A percentile compares a stretch with the other conserved stretches of the same genome.
Evolutionary conservation across 2,888 invertebrate species (phyloP).

Genomic region (Tuta absoluta): DNA sequence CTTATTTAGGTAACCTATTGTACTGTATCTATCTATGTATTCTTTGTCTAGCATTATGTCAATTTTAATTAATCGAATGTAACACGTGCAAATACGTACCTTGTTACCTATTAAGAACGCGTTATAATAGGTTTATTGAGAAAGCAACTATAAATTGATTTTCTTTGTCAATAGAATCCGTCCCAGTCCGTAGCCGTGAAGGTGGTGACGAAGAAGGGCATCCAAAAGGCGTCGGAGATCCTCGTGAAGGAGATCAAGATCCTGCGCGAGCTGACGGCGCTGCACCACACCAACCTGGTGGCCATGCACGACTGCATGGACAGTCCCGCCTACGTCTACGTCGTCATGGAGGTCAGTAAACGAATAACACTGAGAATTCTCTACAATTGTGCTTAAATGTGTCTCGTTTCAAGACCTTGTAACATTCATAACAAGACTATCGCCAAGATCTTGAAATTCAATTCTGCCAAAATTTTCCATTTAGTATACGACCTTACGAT

Average conservation of each 20-base stretch:
- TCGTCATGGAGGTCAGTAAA: constrained; percentile 97
- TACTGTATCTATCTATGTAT: not conserved
- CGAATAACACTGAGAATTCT: not conserved
- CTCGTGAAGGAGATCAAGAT: constrained; percentile 99
- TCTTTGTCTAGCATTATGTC: not conserved
- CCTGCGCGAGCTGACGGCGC: constrained; percentile 96
- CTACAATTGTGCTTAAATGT: not conserved
- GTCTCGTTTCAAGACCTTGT: constrained; percentile 1
- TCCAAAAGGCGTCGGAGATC: constrained; percentile 98
- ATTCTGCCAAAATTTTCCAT: not conserved
- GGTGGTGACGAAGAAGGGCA: constrained; percentile 98
- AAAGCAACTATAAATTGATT: not conserved
- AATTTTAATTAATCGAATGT: too few relatives aligned
- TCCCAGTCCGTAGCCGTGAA: constrained; percentile 97
- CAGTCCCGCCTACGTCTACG: constrained; percentile 95
- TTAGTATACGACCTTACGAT: not conserved
- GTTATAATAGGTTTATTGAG: not conserved
- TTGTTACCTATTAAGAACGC: too few relatives aligned
- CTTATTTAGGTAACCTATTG: not conserved
- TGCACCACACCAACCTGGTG: constrained; percentile 99
- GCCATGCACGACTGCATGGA: constrained; percentile 99
- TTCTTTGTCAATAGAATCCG: constrained; percentile 84
- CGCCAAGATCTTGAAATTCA: constrained; percentile 1
- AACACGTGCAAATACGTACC: too few relatives aligned
- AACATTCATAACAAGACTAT: constrained; percentile 16